Conservation (phyloP, 2,113 vertebrate genomes). For the Procavia capensis region DNA sequence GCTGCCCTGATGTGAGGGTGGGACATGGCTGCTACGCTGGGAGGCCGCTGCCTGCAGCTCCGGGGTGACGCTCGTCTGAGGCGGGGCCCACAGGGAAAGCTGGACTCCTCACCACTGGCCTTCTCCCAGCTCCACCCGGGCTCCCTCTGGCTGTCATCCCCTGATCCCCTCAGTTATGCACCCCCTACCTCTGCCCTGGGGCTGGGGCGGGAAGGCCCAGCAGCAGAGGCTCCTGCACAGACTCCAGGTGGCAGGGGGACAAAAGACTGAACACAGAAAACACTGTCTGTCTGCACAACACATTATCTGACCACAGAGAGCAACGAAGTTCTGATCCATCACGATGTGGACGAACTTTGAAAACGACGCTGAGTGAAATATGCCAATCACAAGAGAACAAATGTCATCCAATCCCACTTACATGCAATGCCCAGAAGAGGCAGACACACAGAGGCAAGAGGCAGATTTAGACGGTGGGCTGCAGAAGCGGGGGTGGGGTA, state of each 20-base stretch:
- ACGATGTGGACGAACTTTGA: too few relatives aligned
- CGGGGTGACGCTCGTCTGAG: fast-evolving
- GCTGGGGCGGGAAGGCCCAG: background rate
- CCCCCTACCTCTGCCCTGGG: background rate
- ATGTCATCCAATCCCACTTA: too few relatives aligned
- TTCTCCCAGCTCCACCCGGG: fast-evolving
- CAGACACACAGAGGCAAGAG: background rate
- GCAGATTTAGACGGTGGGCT: too few relatives aligned
- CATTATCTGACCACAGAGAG: too few relatives aligned
- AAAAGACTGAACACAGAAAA: background rate
- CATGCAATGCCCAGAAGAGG: too few relatives aligned
- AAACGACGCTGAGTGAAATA: too few relatives aligned
- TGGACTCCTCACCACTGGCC: background rate
- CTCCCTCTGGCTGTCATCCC: background rate
- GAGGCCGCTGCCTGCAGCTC: too few relatives aligned
- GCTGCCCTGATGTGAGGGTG: background rate
- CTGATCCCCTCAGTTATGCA: fast-evolving
- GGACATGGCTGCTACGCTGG: background rate
- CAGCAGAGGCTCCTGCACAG: background rate
- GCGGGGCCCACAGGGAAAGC: background rate
- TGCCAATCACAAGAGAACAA: too few relatives aligned
- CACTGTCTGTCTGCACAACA: background rate
- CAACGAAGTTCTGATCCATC: too few relatives aligned
- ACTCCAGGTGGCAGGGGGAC: too few relatives aligned
- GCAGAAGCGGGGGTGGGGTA: background rate